These are phyloP conservation scores for Lineus longissimus DNA, from an alignment of 1,140 invertebrate species.

Conservation along the genomic window DNA sequence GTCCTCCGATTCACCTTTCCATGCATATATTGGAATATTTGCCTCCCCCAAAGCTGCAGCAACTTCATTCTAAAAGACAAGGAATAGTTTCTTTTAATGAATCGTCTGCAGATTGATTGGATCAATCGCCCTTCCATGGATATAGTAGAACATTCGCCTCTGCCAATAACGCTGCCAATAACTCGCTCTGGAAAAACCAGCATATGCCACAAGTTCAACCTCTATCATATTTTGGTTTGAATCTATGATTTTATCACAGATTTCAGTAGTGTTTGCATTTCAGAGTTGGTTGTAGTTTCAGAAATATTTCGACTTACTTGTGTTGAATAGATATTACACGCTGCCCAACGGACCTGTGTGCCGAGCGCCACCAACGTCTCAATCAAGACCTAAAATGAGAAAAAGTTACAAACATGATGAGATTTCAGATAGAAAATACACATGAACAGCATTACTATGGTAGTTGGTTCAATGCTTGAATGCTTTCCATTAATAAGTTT, in stretches of 20 bases:
- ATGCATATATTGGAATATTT: constrained; percentile 85
- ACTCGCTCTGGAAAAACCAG: too few relatives aligned
- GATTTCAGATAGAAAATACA: too few relatives aligned
- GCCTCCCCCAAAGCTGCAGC: constrained; percentile 92
- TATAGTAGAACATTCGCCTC: not conserved
- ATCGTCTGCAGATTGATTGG: not conserved
- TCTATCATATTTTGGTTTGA: too few relatives aligned
- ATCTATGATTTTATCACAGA: too few relatives aligned
- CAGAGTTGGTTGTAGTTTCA: too few relatives aligned
- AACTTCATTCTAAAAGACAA: constrained; percentile 85
- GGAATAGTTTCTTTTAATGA: constrained; percentile 1
- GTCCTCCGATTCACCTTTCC: constrained; percentile 93
- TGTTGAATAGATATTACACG: constrained; percentile 98
- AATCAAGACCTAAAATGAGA: constrained; percentile 66
- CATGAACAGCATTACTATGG: too few relatives aligned
- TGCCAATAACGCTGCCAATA: too few relatives aligned
- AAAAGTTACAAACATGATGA: constrained; percentile 11
- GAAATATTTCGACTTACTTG: constrained; percentile 63
- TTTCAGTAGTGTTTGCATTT: too few relatives aligned
- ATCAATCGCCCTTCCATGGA: not conserved
- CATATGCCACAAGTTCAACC: too few relatives aligned
- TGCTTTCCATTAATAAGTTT: too few relatives aligned
- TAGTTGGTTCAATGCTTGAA: not conserved
- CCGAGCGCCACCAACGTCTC: constrained; percentile 88
- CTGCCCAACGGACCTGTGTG: constrained; percentile 88